Evolutionary conservation across 1,140 invertebrate species (phyloP).

Genomic region (Tetramorium parvispinum): DNA sequence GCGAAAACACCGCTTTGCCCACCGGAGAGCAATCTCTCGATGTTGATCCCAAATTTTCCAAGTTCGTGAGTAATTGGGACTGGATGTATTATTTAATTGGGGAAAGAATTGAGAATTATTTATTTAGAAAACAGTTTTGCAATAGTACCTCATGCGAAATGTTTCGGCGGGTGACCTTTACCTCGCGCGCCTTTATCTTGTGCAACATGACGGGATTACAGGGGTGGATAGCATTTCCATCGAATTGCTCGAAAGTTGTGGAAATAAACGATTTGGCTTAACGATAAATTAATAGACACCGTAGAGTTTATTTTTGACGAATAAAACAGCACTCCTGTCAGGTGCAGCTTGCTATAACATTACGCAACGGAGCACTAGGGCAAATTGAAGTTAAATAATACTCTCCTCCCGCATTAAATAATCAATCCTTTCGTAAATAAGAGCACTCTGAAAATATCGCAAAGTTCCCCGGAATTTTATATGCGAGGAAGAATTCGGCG

Average conservation of each 20-base stretch:
- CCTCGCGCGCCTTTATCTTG: neutral
- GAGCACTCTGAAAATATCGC: neutral
- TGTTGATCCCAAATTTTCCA: neutral
- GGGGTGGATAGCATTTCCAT: neutral
- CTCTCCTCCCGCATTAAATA: neutral
- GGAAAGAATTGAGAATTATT: neutral
- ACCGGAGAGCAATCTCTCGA: neutral
- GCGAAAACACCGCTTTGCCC: neutral
- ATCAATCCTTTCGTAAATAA: neutral
- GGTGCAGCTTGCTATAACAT: slow-evolving; percentile 40
- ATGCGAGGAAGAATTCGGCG: neutral
- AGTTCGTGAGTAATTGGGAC: neutral
- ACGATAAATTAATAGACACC: neutral
- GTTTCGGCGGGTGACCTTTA: slow-evolving; percentile 5
- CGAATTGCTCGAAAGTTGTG: neutral
- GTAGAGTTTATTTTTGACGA: neutral
- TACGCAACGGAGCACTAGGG: slow-evolving; percentile 17
- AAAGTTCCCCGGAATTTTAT: neutral
- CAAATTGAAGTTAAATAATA: neutral
- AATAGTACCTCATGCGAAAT: neutral
- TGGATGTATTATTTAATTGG: neutral
- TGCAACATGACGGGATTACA: neutral
- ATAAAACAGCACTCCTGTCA: neutral
- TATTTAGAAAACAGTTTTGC: no score
- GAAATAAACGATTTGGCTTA: neutral